Evolutionary conservation across 2,888 invertebrate genomes (phyloP), one percentile per base, ranked within the genome.

Genomic region (Yponomeuta cagnagella): DNA sequence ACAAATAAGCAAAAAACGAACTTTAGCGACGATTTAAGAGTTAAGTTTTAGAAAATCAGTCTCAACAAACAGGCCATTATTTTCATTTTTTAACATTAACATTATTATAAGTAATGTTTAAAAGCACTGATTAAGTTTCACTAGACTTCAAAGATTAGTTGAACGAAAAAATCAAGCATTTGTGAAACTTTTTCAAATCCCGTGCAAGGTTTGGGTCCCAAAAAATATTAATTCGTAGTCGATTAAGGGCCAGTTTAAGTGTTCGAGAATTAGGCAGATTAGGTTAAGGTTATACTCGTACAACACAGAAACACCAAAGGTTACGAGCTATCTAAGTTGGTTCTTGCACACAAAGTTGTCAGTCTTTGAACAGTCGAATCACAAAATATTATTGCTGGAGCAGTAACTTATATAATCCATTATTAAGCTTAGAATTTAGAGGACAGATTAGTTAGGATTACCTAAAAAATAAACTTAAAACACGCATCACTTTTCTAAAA

Each of bases 31-130:
- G 77, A 74, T 82, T 83, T 84, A 84, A 87, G 86, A 87, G 83
- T 85, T 79, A 86, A 84, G 81, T 82, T 85, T 87, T 84, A 93
- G 86, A 90, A 90, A 90, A 91, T 91, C 91, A 91, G 91, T 91
- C 91, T 91, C 90, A 88, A 89, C 82, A 84, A 88, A 89, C 91
- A 91, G 91, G 91, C 91, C 91, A 84, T 90, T 84, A 80, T 85
- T 86, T 84, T 82, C 77, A 82, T 83, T 85, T 82, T 23, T 81
- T 75, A 76, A 75, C 80, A 77, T 81, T 83, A 71, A 83, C 74
- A 79, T 77, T 85, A 82, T 81, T 79, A 80, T 70, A 70, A 58
- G 37, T 52, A 69, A 43, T 70, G 67, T 63, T 69, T 23, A 30
- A 5, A 31, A 69, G 52, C 15, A 10, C 31, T 69, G 67, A 37